Percentiles rank a stretch among this genome's conserved stretches.
Conservation (phyloP, 2,113 vertebrate species). For the Ploceus nigricollis region DNA sequence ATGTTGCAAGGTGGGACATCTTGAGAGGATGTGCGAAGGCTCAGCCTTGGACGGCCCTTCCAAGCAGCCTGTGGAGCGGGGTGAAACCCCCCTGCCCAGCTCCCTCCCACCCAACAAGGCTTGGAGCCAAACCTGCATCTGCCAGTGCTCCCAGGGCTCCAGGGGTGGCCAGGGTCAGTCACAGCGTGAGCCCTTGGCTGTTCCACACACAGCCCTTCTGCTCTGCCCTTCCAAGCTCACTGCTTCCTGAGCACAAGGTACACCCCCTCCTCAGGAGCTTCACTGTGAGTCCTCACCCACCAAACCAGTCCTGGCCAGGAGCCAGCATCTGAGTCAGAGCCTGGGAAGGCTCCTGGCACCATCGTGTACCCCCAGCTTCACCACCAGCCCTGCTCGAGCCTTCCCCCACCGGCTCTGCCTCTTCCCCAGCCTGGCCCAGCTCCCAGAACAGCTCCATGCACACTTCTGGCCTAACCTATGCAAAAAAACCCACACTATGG, state of each 20-base stretch:
- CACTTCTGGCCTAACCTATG: not conserved
- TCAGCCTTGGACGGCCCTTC: not conserved
- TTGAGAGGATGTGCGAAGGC: not conserved
- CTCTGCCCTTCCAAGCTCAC: not conserved
- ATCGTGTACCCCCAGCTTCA: accelerated
- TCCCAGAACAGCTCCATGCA: not conserved
- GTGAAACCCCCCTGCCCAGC: not conserved
- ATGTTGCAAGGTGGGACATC: accelerated
- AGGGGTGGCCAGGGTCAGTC: accelerated
- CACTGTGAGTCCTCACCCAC: accelerated
- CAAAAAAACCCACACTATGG: not conserved
- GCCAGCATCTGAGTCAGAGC: accelerated
- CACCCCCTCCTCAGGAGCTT: not conserved
- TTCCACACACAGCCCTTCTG: not conserved
- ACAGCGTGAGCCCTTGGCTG: accelerated
- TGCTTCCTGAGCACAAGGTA: not conserved
- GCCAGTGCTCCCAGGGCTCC: accelerated
- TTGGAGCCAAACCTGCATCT: not conserved
- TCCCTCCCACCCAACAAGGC: not conserved
- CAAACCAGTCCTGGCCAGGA: not conserved
- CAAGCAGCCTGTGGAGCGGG: accelerated
- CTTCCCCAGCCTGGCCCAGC: not conserved
- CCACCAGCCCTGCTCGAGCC: accelerated
- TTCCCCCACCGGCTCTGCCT: not conserved
- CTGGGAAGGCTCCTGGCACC: not conserved